A percentile compares a stretch with the other conserved stretches of the same genome.
Conservation (phyloP, 2,113 vertebrate genomes). For the Embiotoca jacksoni region DNA sequence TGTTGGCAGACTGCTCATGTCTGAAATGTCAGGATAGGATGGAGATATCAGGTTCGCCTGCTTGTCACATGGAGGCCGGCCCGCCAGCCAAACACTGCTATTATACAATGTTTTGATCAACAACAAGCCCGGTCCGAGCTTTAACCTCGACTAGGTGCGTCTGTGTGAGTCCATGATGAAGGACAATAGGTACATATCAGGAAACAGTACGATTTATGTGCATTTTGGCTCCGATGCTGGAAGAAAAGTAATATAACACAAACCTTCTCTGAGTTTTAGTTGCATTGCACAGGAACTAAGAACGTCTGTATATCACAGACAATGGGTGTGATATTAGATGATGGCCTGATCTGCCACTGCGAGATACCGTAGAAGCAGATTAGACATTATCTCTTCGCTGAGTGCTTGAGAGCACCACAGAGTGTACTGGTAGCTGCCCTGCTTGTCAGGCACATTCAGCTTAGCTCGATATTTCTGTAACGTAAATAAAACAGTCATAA, state of each 20-base stretch:
- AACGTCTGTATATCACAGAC: constrained; percentile 20
- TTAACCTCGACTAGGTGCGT: neutral
- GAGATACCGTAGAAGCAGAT: constrained; percentile 58
- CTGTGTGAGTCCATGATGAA: neutral
- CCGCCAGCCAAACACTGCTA: constrained; percentile 10
- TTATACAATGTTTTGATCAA: constrained; percentile 40
- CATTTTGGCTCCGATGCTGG: neutral
- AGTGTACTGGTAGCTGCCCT: constrained; percentile 32
- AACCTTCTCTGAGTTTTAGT: constrained; percentile 14
- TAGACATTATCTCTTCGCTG: constrained; percentile 62
- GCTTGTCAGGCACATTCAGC: constrained; percentile 46
- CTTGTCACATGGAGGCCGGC: constrained; percentile 37
- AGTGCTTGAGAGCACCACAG: constrained; percentile 58
- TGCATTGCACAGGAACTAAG: constrained; percentile 22
- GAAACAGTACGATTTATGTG: constrained; percentile 4
- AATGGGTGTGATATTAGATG: constrained; percentile 52
- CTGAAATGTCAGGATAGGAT: constrained; percentile 58
- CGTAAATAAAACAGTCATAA: constrained; percentile 57
- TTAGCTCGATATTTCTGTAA: constrained; percentile 47
- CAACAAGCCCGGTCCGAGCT: constrained; percentile 7
- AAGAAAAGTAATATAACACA: constrained; percentile 4
- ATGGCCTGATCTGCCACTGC: constrained; percentile 36
- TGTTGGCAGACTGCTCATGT: constrained; percentile 48
- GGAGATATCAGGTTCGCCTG: constrained; percentile 44
- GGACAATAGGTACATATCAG: constrained; percentile 8